These are phyloP conservation scores for Pachymerium ferrugineum DNA, from an alignment of 2,888 invertebrate species.

Conservation along the genomic window DNA sequence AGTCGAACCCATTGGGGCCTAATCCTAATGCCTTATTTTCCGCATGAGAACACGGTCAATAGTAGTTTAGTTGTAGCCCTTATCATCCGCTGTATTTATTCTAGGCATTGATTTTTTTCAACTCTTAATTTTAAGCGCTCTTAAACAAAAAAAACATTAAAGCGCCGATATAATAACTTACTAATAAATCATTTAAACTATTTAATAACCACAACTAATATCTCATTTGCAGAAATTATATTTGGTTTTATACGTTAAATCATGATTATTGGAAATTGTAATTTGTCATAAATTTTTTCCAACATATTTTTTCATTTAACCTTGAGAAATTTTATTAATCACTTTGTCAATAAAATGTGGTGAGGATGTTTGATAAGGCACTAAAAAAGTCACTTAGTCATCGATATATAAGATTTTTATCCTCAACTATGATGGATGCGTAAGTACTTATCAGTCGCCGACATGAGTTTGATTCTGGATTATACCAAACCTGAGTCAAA, in stretches of 20 bases:
- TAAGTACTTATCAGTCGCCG: neutral
- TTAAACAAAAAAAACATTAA: neutral
- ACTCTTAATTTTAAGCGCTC: too few relatives aligned
- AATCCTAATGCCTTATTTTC: conserved; percentile 24
- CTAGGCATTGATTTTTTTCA: neutral
- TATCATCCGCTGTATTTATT: conserved; percentile 18
- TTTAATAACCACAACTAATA: neutral
- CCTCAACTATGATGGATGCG: conserved; percentile 16
- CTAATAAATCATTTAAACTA: neutral
- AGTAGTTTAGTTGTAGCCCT: conserved; percentile 27
- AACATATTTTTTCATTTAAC: neutral
- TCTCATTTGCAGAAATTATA: neutral
- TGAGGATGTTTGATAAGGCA: neutral
- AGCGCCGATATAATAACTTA: neutral
- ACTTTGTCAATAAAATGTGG: conserved; percentile 25
- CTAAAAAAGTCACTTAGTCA: conserved; percentile 22
- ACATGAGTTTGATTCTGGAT: neutral
- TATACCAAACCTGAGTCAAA: neutral
- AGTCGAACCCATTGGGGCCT: conserved; percentile 27
- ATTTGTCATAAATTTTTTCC: neutral
- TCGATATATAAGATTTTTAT: conserved; percentile 27
- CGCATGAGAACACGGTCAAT: conserved; percentile 22
- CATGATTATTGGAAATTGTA: neutral
- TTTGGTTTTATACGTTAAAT: neutral
- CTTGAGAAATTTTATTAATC: conserved; percentile 15